These are phyloP conservation scores for Lysandra bellargus DNA, from an alignment of 2,888 invertebrate species.

Conservation along the genomic window DNA sequence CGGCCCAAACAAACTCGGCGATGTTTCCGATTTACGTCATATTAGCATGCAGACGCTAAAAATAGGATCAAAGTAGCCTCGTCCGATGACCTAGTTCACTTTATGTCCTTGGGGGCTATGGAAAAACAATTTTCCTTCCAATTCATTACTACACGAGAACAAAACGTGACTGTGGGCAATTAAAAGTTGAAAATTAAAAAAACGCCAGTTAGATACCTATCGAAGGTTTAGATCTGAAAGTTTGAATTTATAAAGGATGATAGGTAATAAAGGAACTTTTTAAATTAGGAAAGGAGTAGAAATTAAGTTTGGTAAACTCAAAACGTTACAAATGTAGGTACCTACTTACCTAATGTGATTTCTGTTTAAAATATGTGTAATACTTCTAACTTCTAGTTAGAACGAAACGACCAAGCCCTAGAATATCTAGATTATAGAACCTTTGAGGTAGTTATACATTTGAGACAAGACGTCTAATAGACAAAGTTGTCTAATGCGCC, in stretches of 20 bases:
- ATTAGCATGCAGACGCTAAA: conserved; percentile 56
- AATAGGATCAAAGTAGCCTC: conserved; percentile 52
- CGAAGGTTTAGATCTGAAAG: neutral
- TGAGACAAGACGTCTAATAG: no score
- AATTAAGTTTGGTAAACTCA: neutral
- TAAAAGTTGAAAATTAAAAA: neutral
- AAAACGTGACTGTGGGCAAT: neutral
- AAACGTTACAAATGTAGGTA: no score
- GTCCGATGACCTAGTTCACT: conserved; percentile 56
- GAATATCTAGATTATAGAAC: no score
- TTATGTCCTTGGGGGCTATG: conserved; percentile 29
- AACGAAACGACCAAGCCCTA: no score
- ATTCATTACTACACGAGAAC: neutral
- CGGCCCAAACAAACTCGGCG: conserved; percentile 24
- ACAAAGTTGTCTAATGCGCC: no score
- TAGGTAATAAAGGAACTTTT: neutral
- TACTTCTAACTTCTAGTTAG: no score
- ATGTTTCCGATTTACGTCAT: conserved; percentile 60
- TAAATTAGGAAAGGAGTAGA: neutral
- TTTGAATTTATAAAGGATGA: neutral
- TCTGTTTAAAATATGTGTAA: no score
- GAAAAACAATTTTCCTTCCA: neutral
- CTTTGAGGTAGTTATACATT: no score
- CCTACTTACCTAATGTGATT: no score
- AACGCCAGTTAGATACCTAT: neutral